phyloP scores from a whole-genome alignment of 2,888 invertebrate genomes.

The Nephrotoma flavescens region DNA sequence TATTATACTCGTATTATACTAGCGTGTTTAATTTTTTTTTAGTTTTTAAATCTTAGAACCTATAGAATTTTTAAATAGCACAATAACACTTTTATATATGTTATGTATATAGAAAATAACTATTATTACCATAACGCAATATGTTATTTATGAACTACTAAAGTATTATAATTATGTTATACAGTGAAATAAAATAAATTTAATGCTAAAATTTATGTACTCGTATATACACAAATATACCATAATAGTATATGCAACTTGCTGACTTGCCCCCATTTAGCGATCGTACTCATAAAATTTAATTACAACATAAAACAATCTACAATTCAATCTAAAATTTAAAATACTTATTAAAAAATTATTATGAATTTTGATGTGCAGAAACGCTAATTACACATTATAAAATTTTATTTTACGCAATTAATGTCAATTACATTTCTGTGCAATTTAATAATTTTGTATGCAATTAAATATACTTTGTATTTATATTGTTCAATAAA shows the following conservation, averaged over 20 bases:
- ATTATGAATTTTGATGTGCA: background rate
- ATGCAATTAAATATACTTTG: too few species aligned
- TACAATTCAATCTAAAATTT: background rate
- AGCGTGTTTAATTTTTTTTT: background rate
- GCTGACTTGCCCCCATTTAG: background rate
- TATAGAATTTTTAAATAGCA: background rate
- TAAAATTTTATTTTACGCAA: background rate
- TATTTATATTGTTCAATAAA: too few species aligned
- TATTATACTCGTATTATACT: background rate
- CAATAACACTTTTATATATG: too few species aligned
- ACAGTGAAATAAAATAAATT: background rate
- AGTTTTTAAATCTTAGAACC: background rate
- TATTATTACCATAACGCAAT: background rate
- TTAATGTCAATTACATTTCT: background rate
- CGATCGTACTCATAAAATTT: background rate
- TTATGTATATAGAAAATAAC: background rate
- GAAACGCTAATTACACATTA: background rate
- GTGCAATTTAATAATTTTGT: background rate
- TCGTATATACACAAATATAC: too few species aligned
- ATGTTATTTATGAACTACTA: background rate
- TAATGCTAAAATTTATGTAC: too few species aligned
- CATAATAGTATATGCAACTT: background rate
- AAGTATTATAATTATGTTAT: background rate
- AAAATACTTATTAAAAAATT: background rate
- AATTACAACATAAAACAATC: background rate